A percentile compares a stretch with the other conserved stretches of the same genome.
phyloP scores from a whole-genome alignment of 2,797 vertebrate genomes.

The Synaphobranchus kaupii region DNA sequence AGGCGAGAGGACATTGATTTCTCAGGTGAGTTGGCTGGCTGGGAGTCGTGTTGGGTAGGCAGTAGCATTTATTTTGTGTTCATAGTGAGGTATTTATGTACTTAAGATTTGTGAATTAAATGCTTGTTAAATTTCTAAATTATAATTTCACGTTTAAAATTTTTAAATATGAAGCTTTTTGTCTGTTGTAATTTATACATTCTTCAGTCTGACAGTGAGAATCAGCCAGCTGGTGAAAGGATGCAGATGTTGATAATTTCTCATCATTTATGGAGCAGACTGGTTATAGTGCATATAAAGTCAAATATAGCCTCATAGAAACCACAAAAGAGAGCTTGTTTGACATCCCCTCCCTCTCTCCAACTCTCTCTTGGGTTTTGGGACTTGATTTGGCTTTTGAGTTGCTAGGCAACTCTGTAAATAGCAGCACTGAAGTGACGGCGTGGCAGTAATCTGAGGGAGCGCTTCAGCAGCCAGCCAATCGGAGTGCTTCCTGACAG shows the following conservation, averaged over 20 bases:
- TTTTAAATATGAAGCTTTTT: not conserved
- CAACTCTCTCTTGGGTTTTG: conserved; percentile 34
- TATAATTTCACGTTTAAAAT: not conserved
- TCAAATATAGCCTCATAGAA: conserved; percentile 13
- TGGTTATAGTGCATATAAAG: not conserved
- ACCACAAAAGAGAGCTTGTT: conserved; percentile 14
- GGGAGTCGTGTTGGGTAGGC: not conserved
- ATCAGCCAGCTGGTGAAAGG: not conserved
- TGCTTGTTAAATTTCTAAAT: not conserved
- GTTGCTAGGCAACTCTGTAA: conserved; percentile 58
- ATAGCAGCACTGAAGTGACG: conserved; percentile 36
- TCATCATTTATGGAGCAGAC: not conserved
- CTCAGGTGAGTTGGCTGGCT: conserved; percentile 74
- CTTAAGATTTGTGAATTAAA: not conserved
- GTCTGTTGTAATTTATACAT: not conserved
- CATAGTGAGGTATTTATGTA: not conserved
- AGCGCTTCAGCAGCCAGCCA: conserved; percentile 23
- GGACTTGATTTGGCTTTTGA: conserved; percentile 41
- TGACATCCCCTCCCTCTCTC: not conserved
- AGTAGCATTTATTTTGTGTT: not conserved
- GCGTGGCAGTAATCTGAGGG: conserved; percentile 6
- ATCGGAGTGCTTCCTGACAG: conserved; percentile 18
- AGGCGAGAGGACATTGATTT: conserved; percentile 88
- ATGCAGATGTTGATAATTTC: not conserved
- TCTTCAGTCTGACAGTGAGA: conserved; percentile 4